Evolutionary conservation across 2,888 invertebrate genomes (phyloP).

Genomic region (Ichneumon xanthorius): DNA sequence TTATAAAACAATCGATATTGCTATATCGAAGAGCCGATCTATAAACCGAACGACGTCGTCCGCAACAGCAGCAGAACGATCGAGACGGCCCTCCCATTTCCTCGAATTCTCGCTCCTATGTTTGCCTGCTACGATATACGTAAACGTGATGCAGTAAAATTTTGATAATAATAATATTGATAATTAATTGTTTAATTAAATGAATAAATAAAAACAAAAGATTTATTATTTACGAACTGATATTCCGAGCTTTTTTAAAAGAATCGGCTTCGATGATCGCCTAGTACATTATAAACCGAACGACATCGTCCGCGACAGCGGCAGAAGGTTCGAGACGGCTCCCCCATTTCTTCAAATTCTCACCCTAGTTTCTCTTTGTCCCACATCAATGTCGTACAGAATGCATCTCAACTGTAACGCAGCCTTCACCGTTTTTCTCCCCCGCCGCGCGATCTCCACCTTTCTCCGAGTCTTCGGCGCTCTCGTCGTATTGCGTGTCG

Average conservation of each 20-base stretch:
- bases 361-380: constrained; percentile 83
- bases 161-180: no score
- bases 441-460: constrained; percentile 54
- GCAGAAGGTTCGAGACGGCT: constrained; percentile 55
- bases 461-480: constrained; percentile 59
- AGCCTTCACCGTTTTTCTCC: constrained; percentile 65
- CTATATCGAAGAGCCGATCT: no score
- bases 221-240: not conserved
- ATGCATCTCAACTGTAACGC: constrained; percentile 62
- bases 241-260: not conserved
- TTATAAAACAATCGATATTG: no score
- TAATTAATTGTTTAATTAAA: no score
- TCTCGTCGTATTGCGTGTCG: constrained; percentile 51
- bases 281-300: not conserved
- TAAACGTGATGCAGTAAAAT: no score
- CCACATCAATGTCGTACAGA: constrained; percentile 55
- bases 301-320: constrained; percentile 48
- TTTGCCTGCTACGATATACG: no score
- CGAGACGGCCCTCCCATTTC: no score
- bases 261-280: not conserved
- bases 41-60: no score
- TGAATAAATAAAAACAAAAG: not conserved
- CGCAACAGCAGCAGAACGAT: no score
- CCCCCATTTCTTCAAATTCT: constrained; percentile 84
- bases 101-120: no score